Evolutionary conservation across 2,888 invertebrate species (phyloP), one percentile per base, ranked within the genome.

Genomic region (Mylabris sibirica): DNA sequence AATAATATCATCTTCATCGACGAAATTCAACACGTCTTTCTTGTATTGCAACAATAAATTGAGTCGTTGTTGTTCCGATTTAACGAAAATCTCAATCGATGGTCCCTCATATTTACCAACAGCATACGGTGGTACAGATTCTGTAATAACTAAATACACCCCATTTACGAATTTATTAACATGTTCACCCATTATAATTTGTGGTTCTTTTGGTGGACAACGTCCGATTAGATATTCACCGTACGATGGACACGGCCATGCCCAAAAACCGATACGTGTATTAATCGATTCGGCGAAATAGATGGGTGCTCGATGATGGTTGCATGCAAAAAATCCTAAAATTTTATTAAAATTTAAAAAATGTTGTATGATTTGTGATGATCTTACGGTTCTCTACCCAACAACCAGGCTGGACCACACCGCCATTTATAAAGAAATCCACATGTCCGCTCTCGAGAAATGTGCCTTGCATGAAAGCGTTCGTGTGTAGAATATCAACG

Each of bases 361-460:
- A n/a, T 53, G 1, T 22, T 63, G 9, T n/a, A 6, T n/a, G 60
- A 66, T 61, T 41, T 24, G 5, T 49, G 26, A 17, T 9, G 14
- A 53, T 53, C 79, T 83, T 77, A 85, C 86, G 84, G 68, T 82
- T 81, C 81, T 83, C 80, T 68, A 84, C 84, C 85, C 87, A 85
- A 78, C 92, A 92, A 0, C 91, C 92, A 0, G 91, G 91, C 74
- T 92, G 92, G 49, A 87, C 84, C 26, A 89, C 86, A 0, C 92
- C 92, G 0, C 92, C 92, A 76, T 92, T 92, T 80, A 91, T 86
- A 76, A 91, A 92, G 79, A 92, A 93, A 77, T 93, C 92, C 0
- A 90, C 88, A 78, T 92, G 91, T 0, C 92, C 92, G 73, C 89
- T 88, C 38, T 88, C 84, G 74, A 91, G 89, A 20, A 90, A 81